Conservation (phyloP, 2,113 vertebrate species). For the Dendropsophus ebraccatus region DNA sequence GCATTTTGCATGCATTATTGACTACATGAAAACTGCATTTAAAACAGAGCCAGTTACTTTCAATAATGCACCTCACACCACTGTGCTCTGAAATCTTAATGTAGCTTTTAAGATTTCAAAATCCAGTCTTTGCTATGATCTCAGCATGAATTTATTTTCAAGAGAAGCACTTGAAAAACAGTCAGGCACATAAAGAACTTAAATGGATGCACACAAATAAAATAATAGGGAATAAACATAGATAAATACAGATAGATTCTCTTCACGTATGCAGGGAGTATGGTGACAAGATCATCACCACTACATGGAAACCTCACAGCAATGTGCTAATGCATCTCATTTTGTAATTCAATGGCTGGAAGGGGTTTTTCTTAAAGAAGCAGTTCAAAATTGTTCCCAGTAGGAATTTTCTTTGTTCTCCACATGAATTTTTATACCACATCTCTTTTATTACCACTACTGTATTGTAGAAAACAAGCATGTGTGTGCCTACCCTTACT, state of each 20-base stretch:
- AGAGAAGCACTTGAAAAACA: neutral
- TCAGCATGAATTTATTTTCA: neutral
- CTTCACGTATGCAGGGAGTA: neutral
- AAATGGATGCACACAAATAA: neutral
- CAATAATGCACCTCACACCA: constrained; percentile 1
- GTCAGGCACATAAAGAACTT: neutral
- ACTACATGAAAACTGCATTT: neutral
- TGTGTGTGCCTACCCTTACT: neutral
- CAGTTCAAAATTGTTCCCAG: too few species aligned
- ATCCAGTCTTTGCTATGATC: constrained; percentile 5
- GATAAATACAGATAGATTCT: neutral
- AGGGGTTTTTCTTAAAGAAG: too few species aligned
- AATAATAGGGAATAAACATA: neutral
- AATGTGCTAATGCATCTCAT: neutral
- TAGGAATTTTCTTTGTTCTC: neutral
- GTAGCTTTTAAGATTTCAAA: constrained; percentile 14
- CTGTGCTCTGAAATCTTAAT: neutral
- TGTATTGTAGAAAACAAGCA: neutral
- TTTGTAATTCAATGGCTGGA: neutral
- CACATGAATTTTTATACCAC: neutral
- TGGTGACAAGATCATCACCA: neutral
- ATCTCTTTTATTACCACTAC: neutral
- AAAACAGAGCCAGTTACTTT: neutral
- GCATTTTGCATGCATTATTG: neutral
- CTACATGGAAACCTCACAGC: neutral